Evolutionary conservation across 2,888 invertebrate species (phyloP).

Genomic region (Corbicula japonica): DNA sequence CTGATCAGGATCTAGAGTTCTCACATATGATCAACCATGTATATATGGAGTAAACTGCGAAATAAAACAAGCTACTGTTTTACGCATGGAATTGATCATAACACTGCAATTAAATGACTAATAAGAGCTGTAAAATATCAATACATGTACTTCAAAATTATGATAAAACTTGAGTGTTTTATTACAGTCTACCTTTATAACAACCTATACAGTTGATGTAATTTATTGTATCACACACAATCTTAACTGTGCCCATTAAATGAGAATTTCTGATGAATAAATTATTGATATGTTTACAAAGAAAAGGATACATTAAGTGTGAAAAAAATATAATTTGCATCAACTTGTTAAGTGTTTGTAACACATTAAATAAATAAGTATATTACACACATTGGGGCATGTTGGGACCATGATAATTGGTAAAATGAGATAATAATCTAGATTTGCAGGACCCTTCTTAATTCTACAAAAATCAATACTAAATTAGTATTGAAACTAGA

Average conservation of each 20-base stretch:
- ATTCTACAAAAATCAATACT: no score
- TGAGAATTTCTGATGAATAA: conserved; percentile 9
- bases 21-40: no score
- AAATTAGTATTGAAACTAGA: neutral
- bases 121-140: conserved; percentile 18
- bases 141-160: conserved; percentile 16
- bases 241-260: conserved; percentile 3
- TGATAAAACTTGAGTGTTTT: conserved; percentile 19
- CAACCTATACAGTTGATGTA: conserved; percentile 15
- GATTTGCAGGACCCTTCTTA: no score
- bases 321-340: conserved; percentile 38
- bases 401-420: neutral
- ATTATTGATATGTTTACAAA: conserved; percentile 23
- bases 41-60: no score
- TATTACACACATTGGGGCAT: neutral
- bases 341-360: conserved; percentile 31
- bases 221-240: conserved; percentile 12
- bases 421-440: conserved; percentile 5
- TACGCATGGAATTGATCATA: no score
- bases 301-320: conserved; percentile 31
- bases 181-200: conserved; percentile 12
- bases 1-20: no score
- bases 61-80: no score
- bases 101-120: no score
- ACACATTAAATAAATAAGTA: conserved; percentile 4